Evolutionary conservation across 2,797 vertebrate genomes (phyloP), one percentile per base, ranked within the genome.

Genomic region (Hapalemur alaotrensis): DNA sequence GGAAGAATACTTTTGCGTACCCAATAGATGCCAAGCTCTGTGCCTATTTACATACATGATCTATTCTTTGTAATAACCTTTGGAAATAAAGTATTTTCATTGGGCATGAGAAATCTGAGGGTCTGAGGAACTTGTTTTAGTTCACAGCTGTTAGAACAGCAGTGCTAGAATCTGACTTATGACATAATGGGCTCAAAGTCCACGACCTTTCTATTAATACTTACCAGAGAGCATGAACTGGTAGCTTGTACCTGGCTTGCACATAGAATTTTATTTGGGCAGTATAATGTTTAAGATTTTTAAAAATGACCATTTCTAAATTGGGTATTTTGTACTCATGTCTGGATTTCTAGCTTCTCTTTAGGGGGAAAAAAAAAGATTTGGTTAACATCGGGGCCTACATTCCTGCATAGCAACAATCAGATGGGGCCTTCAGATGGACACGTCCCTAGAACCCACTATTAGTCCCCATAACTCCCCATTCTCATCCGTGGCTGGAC

Each of bases 281-380:
- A 88, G 20, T 14, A 72, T 11, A 20, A 61, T 70, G 48, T 82
- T 91, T 76, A 84, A 78, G 70, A 65, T 46, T 78, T 7, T 4
- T 5, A 85, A 92, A 65, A 88, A 43, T 17, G 22, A 23, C 5
- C 25, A 79, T 73, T 83, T 96, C 76, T 89, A 86, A 92, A 69
- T 43, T 78, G 38, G 38, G 5, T 79, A 78, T 54, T 91, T 84
- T 89, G 28, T 28, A 81, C 76, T 92, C 75, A 43, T 35, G 84
- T 80, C 54, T 82, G 73, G 9, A 78, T 89, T 92, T 91, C 67
- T 89, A n/a, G 48, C 63, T 79, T 88, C 63, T 84, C 79, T 88
- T 76, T 17, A 73, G 50, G 70, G n/a, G 41, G 7, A 4, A 30
- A 18, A 11, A 18, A 11, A 20, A 20, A 70, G 54, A 43, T n/a